Percentiles rank a stretch among this genome's conserved stretches.
These are phyloP conservation scores for Pachymerium ferrugineum DNA, from an alignment of 2,888 invertebrate genomes.

Conservation along the genomic window DNA sequence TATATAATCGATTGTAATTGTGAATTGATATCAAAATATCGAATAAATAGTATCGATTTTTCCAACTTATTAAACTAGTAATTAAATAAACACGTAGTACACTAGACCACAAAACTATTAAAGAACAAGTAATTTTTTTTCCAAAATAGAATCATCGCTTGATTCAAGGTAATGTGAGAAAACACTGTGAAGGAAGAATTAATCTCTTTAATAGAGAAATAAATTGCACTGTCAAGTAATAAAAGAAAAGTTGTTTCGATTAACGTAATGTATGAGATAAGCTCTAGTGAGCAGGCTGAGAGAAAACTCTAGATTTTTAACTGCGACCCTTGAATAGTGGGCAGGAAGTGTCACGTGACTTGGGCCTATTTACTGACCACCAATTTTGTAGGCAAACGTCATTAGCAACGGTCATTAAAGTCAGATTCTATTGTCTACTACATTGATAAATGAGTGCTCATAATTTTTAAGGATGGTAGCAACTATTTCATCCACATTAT, in stretches of 20 bases:
- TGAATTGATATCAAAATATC: no score
- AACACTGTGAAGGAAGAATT: not conserved
- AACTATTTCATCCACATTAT: no score
- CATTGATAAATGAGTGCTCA: not conserved
- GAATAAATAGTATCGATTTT: no score
- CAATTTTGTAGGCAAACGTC: not conserved
- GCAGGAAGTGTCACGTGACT: slow-evolving; percentile 6
- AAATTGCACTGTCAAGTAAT: not conserved
- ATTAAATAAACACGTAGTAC: no score
- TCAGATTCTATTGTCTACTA: not conserved
- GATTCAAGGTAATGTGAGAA: not conserved
- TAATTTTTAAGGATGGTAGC: not conserved
- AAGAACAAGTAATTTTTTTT: not conserved
- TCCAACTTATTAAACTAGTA: no score
- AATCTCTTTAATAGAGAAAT: slow-evolving; percentile 9
- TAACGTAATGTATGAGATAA: slow-evolving; percentile 9
- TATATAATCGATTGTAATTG: no score
- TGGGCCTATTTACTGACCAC: not conserved
- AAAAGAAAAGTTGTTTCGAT: slow-evolving; percentile 13
- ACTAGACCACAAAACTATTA: no score
- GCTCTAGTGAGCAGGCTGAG: not conserved
- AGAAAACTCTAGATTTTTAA: not conserved
- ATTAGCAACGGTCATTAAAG: not conserved
- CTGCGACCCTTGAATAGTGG: not conserved
- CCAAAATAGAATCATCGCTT: not conserved